phyloP scores from a whole-genome alignment of 2,113 vertebrate genomes.

The Dasyurus viverrinus region DNA sequence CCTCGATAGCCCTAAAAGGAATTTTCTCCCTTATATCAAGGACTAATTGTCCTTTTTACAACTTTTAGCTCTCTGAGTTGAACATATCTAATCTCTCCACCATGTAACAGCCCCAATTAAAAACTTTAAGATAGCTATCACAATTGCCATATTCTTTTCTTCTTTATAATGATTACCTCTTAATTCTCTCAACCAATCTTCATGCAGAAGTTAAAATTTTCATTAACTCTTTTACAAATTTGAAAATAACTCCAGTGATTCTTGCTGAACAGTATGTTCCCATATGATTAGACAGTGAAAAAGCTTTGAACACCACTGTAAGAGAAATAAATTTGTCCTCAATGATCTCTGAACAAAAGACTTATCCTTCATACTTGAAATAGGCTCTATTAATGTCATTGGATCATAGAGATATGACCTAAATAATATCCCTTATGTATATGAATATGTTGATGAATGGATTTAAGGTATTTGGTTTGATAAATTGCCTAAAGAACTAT shows the following conservation, averaged over 20 bases:
- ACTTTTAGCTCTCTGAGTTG: too few species aligned
- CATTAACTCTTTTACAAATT: background rate
- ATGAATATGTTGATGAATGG: background rate
- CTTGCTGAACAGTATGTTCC: background rate
- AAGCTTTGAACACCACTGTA: background rate
- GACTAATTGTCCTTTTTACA: too few species aligned
- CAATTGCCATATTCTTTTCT: background rate
- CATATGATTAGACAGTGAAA: background rate
- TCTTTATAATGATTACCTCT: background rate
- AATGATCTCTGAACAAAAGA: background rate
- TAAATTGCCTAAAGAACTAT: too few species aligned
- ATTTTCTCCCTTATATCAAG: too few species aligned
- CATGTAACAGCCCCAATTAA: background rate
- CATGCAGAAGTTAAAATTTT: background rate
- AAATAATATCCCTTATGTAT: background rate
- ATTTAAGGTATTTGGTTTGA: background rate
- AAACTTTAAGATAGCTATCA: background rate
- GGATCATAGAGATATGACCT: background rate
- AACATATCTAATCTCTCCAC: background rate
- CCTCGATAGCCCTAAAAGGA: too few species aligned
- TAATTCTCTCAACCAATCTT: background rate
- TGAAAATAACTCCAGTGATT: background rate
- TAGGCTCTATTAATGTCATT: background rate
- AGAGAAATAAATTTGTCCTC: background rate
- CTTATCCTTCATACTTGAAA: background rate